These are phyloP conservation scores for Sparidentex hasta DNA, from an alignment of 2,797 vertebrate species.

Conservation along the genomic window DNA sequence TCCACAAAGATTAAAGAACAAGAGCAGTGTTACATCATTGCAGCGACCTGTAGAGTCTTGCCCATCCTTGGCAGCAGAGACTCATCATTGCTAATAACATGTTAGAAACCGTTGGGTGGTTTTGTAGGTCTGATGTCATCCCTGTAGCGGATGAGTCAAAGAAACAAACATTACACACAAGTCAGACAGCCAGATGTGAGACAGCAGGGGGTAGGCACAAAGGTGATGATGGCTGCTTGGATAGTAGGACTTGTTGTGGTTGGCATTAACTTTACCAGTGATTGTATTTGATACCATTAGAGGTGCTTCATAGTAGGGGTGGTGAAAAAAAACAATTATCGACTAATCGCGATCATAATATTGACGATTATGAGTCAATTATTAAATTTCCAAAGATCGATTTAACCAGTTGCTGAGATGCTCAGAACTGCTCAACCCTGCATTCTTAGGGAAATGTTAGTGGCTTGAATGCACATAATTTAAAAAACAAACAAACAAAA, in stretches of 20 bases:
- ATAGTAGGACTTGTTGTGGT: background rate
- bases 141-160: conserved; percentile 50
- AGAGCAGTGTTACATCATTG: conserved; percentile 23
- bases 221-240: conserved; percentile 7
- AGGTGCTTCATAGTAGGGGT: background rate
- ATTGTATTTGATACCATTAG: background rate
- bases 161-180: conserved; percentile 42
- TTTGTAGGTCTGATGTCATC: conserved; percentile 70
- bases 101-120: conserved; percentile 28
- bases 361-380: too few relatives aligned
- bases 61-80: conserved; percentile 41
- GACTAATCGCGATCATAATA: too few relatives aligned
- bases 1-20: conserved; percentile 34
- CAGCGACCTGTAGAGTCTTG: conserved; percentile 57
- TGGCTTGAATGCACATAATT: background rate
- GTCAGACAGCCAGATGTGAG: conserved; percentile 45
- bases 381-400: too few relatives aligned
- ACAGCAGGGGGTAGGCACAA: conserved; percentile 7
- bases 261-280: background rate
- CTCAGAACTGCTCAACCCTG: background rate
- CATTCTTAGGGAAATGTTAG: background rate
- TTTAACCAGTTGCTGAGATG: too few relatives aligned
- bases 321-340: too few relatives aligned
- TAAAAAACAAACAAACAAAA: background rate
- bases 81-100: conserved; percentile 56